Evolutionary conservation across 35 echinoderm and acorn worm species (phyloP), one percentile per base, ranked within the genome.

Genomic region (Stichopus chloronotus): DNA sequence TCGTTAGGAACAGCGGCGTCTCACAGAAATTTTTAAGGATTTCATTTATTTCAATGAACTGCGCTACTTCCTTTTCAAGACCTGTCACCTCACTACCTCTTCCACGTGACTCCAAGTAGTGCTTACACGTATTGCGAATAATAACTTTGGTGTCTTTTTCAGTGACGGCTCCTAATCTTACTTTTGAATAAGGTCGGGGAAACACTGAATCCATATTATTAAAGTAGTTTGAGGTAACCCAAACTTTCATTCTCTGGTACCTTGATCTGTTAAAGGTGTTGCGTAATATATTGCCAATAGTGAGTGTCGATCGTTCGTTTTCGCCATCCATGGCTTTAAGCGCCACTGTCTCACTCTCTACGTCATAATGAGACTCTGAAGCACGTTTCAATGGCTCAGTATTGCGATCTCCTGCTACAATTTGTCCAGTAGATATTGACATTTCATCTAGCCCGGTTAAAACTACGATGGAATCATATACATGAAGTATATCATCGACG

Each of bases 171-270:
- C 84, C 84, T 5, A 57, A 7, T 24, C 21, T 87, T n/a, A 87
- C 8, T 65, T 63, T 87, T n/a, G 57, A 4, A 57, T 87, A 61
- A 25, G 84, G 84, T 8, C 7, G 59, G 22, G 14, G 84, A 87
- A 87, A 87, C 11, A 23, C 52, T 4, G 14, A 8, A 25, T 87
- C 57, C 17, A 65, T 65, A 21, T 87, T 56, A 87, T 61, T 57
- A 17, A 57, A n/a, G 19, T 87, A 54, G 21, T 56, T 19, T 20
- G 84, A 87, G 7, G 84, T 87, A 16, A 87, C 84, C 84, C 84
- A 87, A n/a, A 87, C 84, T 10, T 55, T 82, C 79, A 82, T 8
- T 43, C 11, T 24, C 5, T 14, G 8, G 59, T 61, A 61, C 59
- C 59, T 61, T 61, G 8, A 8, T 4, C 14, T 61, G 59, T 61